Base-by-base conservation (phyloP, 2,797 vertebrate species). In the Bradypodion ventrale region DNA sequence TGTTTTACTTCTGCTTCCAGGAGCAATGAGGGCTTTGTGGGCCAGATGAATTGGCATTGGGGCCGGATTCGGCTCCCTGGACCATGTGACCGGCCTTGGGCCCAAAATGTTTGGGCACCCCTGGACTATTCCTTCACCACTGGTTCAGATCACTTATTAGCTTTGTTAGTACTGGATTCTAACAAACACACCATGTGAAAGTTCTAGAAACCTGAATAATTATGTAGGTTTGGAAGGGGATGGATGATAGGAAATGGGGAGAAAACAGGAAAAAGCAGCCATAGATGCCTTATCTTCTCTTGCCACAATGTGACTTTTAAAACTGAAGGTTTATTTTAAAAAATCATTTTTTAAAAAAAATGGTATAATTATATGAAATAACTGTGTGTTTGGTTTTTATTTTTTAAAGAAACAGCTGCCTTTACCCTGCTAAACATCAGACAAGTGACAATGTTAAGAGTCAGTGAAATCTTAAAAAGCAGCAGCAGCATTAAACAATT, bases 341-440 rank as follows among this genome's bases (percentile, higher is more conserved):
- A 65, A 9, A 27, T 29, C 2, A 7, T 25, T 13, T 13, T 15
- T n/a, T 13, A 2, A 63, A 63, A 63, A n/a, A 12, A 21, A 68
- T 12, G 63, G 29, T 12, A 29, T 63, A 88, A 70, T 56, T 87
- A 37, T 76, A 92, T 85, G 88, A 93, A 92, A 87, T 88, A 88
- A 21, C 90, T 91, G 87, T 91, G 87, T n/a, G n/a, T n/a, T n/a
- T n/a, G n/a, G n/a, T 86, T 89, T 85, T 90, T n/a, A n/a, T 91
- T 63, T 83, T 40, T 65, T 87, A 89, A 91, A n/a, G n/a, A n/a
- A 90, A 94, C 90, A 89, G 92, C 73, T 1, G n/a, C 87, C 0
- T 1, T 84, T 68, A 77, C 37, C 63, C 80, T 89, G 89, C 87
- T 88, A 91, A 94, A 12, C 12, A 29, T 56, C 23, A 10, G 9